Percentiles rank a stretch among this genome's conserved stretches.
Evolutionary conservation across 1,140 invertebrate genomes (phyloP).

Genomic region (Telenomus remus): DNA sequence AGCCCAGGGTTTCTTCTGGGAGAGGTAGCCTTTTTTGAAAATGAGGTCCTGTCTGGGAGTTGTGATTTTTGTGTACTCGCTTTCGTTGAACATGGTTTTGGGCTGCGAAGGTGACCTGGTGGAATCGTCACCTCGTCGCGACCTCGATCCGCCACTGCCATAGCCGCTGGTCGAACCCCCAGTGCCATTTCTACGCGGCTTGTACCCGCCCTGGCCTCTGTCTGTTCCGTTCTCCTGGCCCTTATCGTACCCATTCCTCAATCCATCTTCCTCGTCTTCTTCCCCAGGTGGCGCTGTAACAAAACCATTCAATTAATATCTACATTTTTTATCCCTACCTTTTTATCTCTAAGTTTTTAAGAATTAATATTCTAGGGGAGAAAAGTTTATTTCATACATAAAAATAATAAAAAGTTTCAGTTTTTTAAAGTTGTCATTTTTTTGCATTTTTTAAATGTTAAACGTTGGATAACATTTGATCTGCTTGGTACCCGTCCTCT

Average conservation of each 20-base stretch:
- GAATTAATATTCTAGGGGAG: too few relatives aligned
- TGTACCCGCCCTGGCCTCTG: slow-evolving; percentile 58
- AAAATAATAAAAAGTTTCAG: too few relatives aligned
- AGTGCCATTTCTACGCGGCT: slow-evolving; percentile 47
- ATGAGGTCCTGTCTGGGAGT: slow-evolving; percentile 83
- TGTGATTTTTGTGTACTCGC: slow-evolving; percentile 83
- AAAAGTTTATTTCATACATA: too few relatives aligned
- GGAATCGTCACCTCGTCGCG: slow-evolving; percentile 61
- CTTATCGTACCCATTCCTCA: slow-evolving; percentile 64
- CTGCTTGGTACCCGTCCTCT: too few relatives aligned
- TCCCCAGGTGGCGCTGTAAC: slow-evolving; percentile 70
- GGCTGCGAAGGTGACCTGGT: slow-evolving; percentile 61
- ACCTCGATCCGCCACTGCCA: slow-evolving; percentile 55
- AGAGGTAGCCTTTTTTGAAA: slow-evolving; percentile 83
- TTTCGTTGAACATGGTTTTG: slow-evolving; percentile 72
- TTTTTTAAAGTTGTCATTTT: neutral
- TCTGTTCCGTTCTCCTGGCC: slow-evolving; percentile 61
- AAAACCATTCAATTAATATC: slow-evolving; percentile 16
- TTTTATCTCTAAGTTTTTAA: too few relatives aligned
- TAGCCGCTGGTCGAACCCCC: slow-evolving; percentile 62
- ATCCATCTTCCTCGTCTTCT: slow-evolving; percentile 70
- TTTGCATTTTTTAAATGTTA: too few relatives aligned
- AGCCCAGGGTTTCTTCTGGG: slow-evolving; percentile 76
- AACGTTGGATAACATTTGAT: too few relatives aligned
- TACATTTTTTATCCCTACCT: slow-evolving; percentile 1